A percentile compares a stretch with the other conserved stretches of the same genome.
Conservation (phyloP, 2,113 vertebrate genomes). For the Etheostoma cragini region DNA sequence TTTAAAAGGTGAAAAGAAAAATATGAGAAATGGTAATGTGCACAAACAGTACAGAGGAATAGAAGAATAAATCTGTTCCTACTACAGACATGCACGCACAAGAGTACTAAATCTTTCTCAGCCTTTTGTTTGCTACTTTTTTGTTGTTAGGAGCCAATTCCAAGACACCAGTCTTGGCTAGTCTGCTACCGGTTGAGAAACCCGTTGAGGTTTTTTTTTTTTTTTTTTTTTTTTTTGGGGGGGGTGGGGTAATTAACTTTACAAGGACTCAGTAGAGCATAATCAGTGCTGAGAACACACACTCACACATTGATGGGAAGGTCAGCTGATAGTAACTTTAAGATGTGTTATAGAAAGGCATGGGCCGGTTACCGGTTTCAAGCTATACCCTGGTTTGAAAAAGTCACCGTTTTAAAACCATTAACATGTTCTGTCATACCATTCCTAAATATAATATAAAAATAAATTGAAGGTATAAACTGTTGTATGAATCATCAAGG, state of each 20-base stretch:
- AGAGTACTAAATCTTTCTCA: neutral
- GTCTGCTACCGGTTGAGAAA: neutral
- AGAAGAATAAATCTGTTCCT: neutral
- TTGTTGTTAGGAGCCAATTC: neutral
- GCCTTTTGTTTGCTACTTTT: conserved; percentile 31
- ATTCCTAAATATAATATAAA: too few species aligned
- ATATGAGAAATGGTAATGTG: neutral
- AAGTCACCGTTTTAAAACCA: too few species aligned
- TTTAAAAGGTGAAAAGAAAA: conserved; percentile 26
- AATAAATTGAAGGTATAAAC: too few species aligned
- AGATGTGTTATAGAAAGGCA: neutral
- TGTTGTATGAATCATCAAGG: too few species aligned
- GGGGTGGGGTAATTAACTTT: conserved; percentile 10
- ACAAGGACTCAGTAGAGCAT: conserved; percentile 1
- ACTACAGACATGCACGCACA: conserved; percentile 3
- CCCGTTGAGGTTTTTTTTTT: neutral
- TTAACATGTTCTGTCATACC: too few species aligned
- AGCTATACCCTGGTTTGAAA: too few species aligned
- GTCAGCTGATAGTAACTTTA: neutral
- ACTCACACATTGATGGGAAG: conserved; percentile 2
- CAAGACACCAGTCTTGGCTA: conserved; percentile 1
- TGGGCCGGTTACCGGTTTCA: too few species aligned
- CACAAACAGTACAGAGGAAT: neutral
- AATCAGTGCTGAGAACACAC: conserved; percentile 20
- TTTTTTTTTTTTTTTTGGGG: neutral